Percentiles rank a stretch among this genome's conserved stretches.
These are phyloP conservation scores for Paelopatides confundens DNA, from an alignment of 53 echinoderm and acorn worm genomes.

Conservation along the genomic window DNA sequence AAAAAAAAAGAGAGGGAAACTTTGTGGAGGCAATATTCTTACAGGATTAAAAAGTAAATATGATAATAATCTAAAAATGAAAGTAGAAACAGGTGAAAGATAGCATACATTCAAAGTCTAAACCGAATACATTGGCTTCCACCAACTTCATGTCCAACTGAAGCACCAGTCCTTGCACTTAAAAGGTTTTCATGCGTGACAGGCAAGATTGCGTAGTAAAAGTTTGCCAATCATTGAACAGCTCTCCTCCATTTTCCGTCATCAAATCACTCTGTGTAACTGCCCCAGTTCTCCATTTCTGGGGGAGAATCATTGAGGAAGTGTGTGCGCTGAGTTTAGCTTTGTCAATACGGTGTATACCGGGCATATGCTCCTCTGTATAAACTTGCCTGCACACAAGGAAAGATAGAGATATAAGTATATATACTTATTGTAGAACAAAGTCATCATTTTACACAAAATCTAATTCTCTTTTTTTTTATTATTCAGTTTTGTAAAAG, in stretches of 20 bases:
- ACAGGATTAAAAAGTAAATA: background rate
- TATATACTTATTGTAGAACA: no score
- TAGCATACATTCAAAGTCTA: slow-evolving; percentile 32
- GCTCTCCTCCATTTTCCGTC: background rate
- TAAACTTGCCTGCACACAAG: slow-evolving; percentile 78
- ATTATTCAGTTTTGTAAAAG: no score
- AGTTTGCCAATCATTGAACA: slow-evolving; percentile 28
- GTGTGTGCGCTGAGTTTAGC: background rate
- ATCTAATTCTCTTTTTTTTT: no score
- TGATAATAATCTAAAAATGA: slow-evolving; percentile 22
- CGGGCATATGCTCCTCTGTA: slow-evolving; percentile 95
- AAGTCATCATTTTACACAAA: no score
- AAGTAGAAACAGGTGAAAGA: slow-evolving; percentile 42
- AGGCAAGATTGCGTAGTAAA: slow-evolving; percentile 43
- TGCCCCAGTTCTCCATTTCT: background rate
- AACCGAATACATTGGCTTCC: slow-evolving; percentile 39
- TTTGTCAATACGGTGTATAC: slow-evolving; percentile 85
- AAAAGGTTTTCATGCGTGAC: slow-evolving; percentile 30
- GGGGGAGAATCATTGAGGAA: background rate
- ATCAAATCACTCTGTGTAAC: background rate
- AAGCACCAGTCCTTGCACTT: slow-evolving; percentile 8
- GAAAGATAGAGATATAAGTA: no score
- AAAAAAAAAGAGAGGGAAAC: background rate
- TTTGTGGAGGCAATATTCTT: no score
- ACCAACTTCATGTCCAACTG: slow-evolving; percentile 19